Evolutionary conservation across 2,888 invertebrate genomes (phyloP).

Genomic region (Xanthorhoe spadicearia): DNA sequence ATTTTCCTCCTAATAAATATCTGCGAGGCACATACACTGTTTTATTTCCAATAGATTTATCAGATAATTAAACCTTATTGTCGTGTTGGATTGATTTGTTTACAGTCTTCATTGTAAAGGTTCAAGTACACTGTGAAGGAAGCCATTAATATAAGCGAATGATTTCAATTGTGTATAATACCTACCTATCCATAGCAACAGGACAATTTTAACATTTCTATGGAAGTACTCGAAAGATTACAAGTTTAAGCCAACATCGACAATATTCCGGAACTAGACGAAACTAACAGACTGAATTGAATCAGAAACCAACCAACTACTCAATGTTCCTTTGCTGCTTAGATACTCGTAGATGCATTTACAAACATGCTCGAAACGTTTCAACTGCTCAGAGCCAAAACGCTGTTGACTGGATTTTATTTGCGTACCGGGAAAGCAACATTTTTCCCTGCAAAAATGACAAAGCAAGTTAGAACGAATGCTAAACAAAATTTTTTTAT

Average conservation of each 20-base stretch:
- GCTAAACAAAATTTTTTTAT: slow-evolving; percentile 37
- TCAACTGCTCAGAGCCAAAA: slow-evolving; percentile 37
- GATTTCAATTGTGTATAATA: neutral
- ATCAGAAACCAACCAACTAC: slow-evolving; percentile 6
- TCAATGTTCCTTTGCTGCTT: slow-evolving; percentile 42
- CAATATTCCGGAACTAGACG: neutral
- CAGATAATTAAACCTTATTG: slow-evolving; percentile 21
- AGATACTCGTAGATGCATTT: slow-evolving; percentile 45
- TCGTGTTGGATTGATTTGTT: slow-evolving; percentile 27
- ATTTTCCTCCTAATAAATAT: too few relatives aligned
- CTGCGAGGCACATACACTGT: too few relatives aligned
- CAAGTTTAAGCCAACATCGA: neutral
- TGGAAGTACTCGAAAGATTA: neutral
- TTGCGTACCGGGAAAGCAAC: slow-evolving; percentile 35
- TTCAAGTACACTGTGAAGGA: slow-evolving; percentile 8
- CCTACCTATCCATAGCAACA: neutral
- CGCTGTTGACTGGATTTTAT: slow-evolving; percentile 35
- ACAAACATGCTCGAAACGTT: slow-evolving; percentile 30
- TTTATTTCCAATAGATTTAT: neutral
- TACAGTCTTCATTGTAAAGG: slow-evolving; percentile 8
- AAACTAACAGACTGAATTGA: slow-evolving; percentile 2
- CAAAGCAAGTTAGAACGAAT: slow-evolving; percentile 40
- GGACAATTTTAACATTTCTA: neutral
- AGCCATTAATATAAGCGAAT: slow-evolving; percentile 5
- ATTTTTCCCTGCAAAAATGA: slow-evolving; percentile 39